Evolutionary conservation across 2,113 vertebrate species (phyloP), one percentile per base, ranked within the genome.

Genomic region (Epinephelus moara): DNA sequence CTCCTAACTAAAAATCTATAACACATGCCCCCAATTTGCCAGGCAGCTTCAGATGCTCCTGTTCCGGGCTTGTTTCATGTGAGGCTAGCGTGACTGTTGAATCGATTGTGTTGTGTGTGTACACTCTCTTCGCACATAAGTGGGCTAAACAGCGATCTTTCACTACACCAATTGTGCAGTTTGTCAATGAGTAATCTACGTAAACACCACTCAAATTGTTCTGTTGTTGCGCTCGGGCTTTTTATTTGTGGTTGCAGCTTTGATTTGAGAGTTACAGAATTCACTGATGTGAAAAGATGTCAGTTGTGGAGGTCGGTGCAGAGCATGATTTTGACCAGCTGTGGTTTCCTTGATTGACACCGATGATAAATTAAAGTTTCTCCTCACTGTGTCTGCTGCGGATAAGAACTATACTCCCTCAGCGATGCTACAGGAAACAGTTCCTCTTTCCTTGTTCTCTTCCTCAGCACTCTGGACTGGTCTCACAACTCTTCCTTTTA

Each of bases 331-430:
- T 27, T 45, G 63, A 68, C 27, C 64, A 13, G 55, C 5, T 79
- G 37, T 56, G 70, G 71, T 69, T 66, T 56, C 21, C 7, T 62
- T 30, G 25, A 81, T 73, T 67, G 62, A 64, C 60, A 23, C 19
- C 12, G 21, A 45, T 21, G 3, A 2, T 9, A 10, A 67, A 60
- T 78, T n/a, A n/a, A 75, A 69, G 53, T 21, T 64, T 74, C 70
- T 37, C 40, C 75, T 49, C 27, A 25, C 53, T 27, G 0, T 52
- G 52, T 85, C 71, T 78, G 59, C 78, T 87, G 78, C 76, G 82
- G 86, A 88, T 69, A 70, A 84, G 92, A 92, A 90, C 90, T 93
- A 91, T 89, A 85, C 93, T 89, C 88, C 87, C 84, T 88, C 61
- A 71, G 68, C 21, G 67, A 73, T 55, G 69, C 27, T 64, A 3